Evolutionary conservation across 1,140 invertebrate genomes (phyloP), one percentile per base, ranked within the genome.

Genomic region (Lepidurus apus): DNA sequence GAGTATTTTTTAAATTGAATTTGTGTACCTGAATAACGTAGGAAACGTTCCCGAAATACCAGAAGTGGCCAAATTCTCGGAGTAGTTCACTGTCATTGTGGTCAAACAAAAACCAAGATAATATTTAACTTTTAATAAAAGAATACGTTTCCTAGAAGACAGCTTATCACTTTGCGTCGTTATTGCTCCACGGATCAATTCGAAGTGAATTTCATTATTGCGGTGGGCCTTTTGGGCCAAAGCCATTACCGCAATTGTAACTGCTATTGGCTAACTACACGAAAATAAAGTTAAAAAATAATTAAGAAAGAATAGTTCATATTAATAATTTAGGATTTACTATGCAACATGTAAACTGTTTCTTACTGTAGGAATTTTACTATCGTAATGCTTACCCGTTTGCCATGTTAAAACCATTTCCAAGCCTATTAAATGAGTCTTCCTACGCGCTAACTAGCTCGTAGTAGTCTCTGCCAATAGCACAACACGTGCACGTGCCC

Each of bases 401-500:
- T 47, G 10, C 10, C 6, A 65, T 21, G 2, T 65, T 65, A 65
- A 21, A 21, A n/a, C 17, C 17, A 9, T 13, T 65, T 65, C 1
- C 7, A 65, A 65, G 53, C 53, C 53, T 65, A 0, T 21, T 13
- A 9, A 65, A 65, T 7, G 53, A 65, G 53, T 17, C 8, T 13
- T 65, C 53, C 6, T 17, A 34, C 34, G 34, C 34, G 34, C 34
- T 34, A 4, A 34, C 34, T 34, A 65, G 53, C 53, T 65, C 13
- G 53, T 17, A 65, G 53, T 65, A 21, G 17, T 65, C 17, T n/a
- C 13, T 65, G 21, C 17, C 34, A 65, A 0, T 13, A 11, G 17
- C 53, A 65, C 53, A 65, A 65, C 53, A 65, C 21, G 53, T 65
- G 53, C 53, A 65, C 53, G 53, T 65, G 53, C 53, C 53, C 21